Evolutionary conservation across 2,888 invertebrate species (phyloP).

Genomic region (Sminthurides aquaticus): DNA sequence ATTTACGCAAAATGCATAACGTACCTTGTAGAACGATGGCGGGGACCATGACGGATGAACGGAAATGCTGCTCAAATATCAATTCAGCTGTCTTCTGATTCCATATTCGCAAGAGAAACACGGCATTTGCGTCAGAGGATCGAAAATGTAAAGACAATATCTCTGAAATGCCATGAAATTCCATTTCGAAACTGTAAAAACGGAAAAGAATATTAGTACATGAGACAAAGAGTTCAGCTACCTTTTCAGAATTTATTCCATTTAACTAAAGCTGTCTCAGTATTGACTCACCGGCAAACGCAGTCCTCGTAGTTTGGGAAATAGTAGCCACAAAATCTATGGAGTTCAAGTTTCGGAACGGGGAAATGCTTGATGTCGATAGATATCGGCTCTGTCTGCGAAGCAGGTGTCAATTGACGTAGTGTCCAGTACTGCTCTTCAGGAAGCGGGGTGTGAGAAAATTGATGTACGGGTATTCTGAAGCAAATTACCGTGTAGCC

Average conservation of each 20-base stretch:
- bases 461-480: neutral
- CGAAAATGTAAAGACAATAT: slow-evolving; percentile 3
- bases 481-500: slow-evolving; percentile 17
- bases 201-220: no score
- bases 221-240: no score
- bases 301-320: slow-evolving; percentile 27
- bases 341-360: slow-evolving; percentile 1
- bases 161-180: neutral
- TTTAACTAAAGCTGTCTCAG: no score
- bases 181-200: slow-evolving; percentile 5
- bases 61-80: neutral
- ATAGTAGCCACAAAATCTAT: slow-evolving; percentile 27
- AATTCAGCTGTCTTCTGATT: neutral
- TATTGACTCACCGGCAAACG: slow-evolving; percentile 26
- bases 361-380: neutral
- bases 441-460: neutral
- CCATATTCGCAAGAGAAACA: slow-evolving; percentile 8
- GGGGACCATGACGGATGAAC: neutral
- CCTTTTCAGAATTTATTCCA: no score
- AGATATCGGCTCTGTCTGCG: neutral
- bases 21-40: neutral
- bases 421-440: slow-evolving; percentile 10
- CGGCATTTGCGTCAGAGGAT: slow-evolving; percentile 2
- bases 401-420: neutral
- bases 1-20: no score